Evolutionary conservation across 2,888 invertebrate species (phyloP).

Genomic region (Yponomeuta malinellus): DNA sequence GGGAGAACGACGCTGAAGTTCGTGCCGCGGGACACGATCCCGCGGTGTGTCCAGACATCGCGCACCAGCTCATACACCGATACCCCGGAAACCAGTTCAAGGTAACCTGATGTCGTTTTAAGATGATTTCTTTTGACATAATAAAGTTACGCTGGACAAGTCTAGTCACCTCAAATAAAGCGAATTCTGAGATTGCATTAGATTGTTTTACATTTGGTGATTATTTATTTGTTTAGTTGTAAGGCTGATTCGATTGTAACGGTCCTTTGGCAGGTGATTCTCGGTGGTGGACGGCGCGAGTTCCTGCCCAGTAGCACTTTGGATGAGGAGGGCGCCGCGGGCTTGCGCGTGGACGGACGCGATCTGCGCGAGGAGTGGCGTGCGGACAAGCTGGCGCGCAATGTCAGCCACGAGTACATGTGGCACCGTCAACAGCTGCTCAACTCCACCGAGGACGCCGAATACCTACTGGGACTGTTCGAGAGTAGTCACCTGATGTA

Average conservation of each 20-base stretch:
- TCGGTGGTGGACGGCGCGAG: conserved; percentile 77
- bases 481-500: conserved; percentile 74
- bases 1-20: conserved; percentile 82
- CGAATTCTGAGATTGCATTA: background rate
- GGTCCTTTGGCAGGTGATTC: background rate
- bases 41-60: conserved; percentile 79
- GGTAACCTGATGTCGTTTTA: conserved; percentile 28
- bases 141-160: background rate
- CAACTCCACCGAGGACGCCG: conserved; percentile 44
- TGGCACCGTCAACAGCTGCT: conserved; percentile 69
- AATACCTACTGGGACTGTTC: conserved; percentile 77
- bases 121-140: no score
- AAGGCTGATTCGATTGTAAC: background rate
- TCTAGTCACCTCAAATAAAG: background rate
- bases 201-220: background rate
- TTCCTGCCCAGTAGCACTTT: conserved; percentile 66
- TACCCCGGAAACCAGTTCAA: conserved; percentile 76
- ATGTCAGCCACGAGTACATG: conserved; percentile 46
- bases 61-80: conserved; percentile 78
- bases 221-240: background rate
- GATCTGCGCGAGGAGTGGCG: conserved; percentile 77
- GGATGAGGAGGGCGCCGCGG: conserved; percentile 45
- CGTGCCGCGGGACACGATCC: conserved; percentile 49
- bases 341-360: conserved; percentile 66
- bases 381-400: conserved; percentile 28